Conservation (phyloP, 2,888 invertebrate species). For the Elmis aenea region DNA sequence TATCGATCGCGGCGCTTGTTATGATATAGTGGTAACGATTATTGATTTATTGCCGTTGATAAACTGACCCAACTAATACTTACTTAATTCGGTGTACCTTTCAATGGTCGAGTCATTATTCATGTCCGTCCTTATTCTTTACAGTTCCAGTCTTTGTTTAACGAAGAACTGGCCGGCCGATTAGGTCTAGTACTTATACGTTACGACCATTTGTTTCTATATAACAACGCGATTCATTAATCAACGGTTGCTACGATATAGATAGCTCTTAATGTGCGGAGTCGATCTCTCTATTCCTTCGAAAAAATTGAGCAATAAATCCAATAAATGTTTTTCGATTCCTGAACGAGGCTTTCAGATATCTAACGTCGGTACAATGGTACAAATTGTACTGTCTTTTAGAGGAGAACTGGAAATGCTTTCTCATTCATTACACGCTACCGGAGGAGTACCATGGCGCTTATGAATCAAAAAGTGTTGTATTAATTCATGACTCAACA, state of each 20-base stretch:
- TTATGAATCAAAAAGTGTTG: too few species aligned
- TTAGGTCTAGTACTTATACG: too few species aligned
- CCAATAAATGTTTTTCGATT: slow-evolving; percentile 6
- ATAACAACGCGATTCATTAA: slow-evolving; percentile 7
- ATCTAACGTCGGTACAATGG: too few species aligned
- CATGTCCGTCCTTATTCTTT: slow-evolving; percentile 1
- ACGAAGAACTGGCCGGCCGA: slow-evolving; percentile 2
- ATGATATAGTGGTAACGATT: too few species aligned
- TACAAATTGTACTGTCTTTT: too few species aligned
- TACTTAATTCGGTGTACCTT: slow-evolving; percentile 5
- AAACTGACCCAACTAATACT: slow-evolving; percentile 1
- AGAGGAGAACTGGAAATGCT: too few species aligned
- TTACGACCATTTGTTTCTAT: too few species aligned
- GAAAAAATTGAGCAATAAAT: slow-evolving; percentile 7
- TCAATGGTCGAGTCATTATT: slow-evolving; percentile 3
- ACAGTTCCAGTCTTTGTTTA: slow-evolving; percentile 1
- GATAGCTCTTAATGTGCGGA: slow-evolving; percentile 9
- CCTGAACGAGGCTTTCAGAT: slow-evolving; percentile 1
- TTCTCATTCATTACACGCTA: too few species aligned
- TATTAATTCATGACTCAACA: too few species aligned
- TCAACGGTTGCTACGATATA: slow-evolving; percentile 7
- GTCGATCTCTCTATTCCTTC: slow-evolving; percentile 9
- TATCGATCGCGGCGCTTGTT: too few species aligned
- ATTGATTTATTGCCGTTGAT: not conserved
- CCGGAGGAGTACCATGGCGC: too few species aligned